These are phyloP conservation scores for Virgularia gustaviana DNA, from an alignment of 92 coral and sea anemone species.

Conservation along the genomic window DNA sequence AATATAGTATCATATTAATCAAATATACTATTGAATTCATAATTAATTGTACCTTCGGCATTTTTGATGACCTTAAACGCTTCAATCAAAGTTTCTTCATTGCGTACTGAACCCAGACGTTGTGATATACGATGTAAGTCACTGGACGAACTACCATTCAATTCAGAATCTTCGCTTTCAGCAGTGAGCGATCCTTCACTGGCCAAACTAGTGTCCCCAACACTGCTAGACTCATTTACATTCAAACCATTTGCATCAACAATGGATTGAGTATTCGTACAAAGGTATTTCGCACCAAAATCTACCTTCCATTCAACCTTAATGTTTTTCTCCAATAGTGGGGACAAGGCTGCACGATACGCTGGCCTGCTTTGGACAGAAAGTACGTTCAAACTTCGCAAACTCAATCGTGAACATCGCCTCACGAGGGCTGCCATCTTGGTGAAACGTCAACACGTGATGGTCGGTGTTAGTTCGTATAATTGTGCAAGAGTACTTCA, in stretches of 20 bases:
- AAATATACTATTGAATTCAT: background rate
- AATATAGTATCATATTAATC: background rate
- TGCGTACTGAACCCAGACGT: conserved; percentile 35
- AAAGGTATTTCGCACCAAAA: conserved; percentile 25
- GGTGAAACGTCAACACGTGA: background rate
- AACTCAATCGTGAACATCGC: conserved; percentile 23
- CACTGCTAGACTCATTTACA: background rate
- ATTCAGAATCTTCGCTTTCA: conserved; percentile 35
- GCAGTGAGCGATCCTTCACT: background rate
- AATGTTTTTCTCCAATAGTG: conserved; percentile 6
- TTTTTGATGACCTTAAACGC: conserved; percentile 36
- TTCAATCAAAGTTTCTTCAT: conserved; percentile 27
- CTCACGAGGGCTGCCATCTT: conserved; percentile 34
- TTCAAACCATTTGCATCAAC: background rate
- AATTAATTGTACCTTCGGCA: conserved; percentile 32
- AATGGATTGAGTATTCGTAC: conserved; percentile 8
- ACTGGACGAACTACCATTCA: conserved; percentile 21
- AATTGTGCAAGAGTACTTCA: too few species aligned
- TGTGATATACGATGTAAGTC: conserved; percentile 32
- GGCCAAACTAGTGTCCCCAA: background rate
- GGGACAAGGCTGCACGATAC: conserved; percentile 1
- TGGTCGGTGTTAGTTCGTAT: background rate
- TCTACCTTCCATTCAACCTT: conserved; percentile 32
- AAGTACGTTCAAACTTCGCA: conserved; percentile 14
- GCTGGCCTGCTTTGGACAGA: background rate